phyloP scores from a whole-genome alignment of 2,113 vertebrate genomes.

The Corythoichthys haematopterus region DNA sequence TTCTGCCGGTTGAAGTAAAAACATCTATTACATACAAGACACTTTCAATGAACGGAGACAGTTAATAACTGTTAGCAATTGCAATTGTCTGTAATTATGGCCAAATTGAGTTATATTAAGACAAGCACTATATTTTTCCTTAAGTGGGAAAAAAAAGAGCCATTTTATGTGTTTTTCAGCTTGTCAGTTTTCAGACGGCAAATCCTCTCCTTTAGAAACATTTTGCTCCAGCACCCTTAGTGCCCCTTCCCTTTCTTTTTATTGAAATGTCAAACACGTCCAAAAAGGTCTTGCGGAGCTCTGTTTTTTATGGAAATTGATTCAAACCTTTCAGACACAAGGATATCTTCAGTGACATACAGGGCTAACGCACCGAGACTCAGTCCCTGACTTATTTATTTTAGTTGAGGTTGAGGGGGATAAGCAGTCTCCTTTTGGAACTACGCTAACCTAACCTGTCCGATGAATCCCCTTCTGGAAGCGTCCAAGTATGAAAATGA shows the following conservation, averaged over 20 bases:
- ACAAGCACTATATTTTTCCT: background rate
- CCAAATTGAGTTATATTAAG: background rate
- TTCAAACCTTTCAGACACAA: constrained; percentile 51
- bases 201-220: constrained; percentile 4
- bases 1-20: constrained; percentile 26
- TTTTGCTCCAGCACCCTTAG: constrained; percentile 39
- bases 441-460: constrained; percentile 25
- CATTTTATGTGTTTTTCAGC: constrained; percentile 1
- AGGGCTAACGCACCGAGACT: constrained; percentile 10
- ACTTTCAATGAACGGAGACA: constrained; percentile 6
- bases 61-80: constrained; percentile 16
- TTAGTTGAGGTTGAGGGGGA: constrained; percentile 28
- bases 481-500: constrained; percentile 40
- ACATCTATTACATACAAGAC: constrained; percentile 35
- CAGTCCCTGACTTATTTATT: constrained; percentile 44
- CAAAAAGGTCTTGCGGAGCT: constrained; percentile 41
- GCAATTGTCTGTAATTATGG: constrained; percentile 8
- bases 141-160: constrained; percentile 7
- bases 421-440: constrained; percentile 41
- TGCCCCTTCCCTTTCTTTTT: constrained; percentile 50
- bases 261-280: constrained; percentile 69
- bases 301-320: constrained; percentile 68
- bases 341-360: constrained; percentile 39
- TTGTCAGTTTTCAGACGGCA: constrained; percentile 27
- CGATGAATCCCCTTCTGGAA: constrained; percentile 7